These are phyloP conservation scores for Drosophila mayaguana DNA, from an alignment of 2,888 invertebrate species.

Conservation along the genomic window DNA sequence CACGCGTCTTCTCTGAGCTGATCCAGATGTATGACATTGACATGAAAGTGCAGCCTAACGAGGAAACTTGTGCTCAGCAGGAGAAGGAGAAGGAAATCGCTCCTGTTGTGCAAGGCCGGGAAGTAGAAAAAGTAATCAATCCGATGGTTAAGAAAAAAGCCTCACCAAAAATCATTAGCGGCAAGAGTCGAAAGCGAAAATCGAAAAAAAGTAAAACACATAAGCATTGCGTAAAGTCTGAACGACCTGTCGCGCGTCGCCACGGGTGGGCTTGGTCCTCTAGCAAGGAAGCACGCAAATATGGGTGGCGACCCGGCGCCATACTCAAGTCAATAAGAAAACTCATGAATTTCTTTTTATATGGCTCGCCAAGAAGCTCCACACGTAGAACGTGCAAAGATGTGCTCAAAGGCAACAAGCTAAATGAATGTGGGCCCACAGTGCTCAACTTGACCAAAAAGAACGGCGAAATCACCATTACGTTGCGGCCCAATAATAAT, in stretches of 20 bases:
- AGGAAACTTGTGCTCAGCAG: rapidly evolving
- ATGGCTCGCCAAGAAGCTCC: constrained; percentile 62
- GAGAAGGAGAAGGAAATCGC: background rate
- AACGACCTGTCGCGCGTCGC: constrained; percentile 86
- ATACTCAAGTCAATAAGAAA: constrained; percentile 79
- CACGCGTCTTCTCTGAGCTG: constrained; percentile 78
- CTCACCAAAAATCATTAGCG: background rate
- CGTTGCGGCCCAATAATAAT: constrained; percentile 69
- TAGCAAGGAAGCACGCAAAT: constrained; percentile 56
- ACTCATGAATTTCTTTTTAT: constrained; percentile 81
- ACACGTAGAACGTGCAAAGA: constrained; percentile 60
- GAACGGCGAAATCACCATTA: constrained; percentile 88
- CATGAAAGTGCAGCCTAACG: too few species aligned
- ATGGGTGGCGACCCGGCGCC: constrained; percentile 84
- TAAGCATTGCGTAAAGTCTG: constrained; percentile 86
- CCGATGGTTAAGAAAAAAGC: background rate
- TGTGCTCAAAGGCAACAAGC: constrained; percentile 75
- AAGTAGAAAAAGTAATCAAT: background rate
- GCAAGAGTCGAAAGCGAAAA: background rate
- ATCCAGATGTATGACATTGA: constrained; percentile 74
- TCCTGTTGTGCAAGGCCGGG: rapidly evolving
- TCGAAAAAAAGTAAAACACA: constrained; percentile 84
- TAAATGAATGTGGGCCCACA: constrained; percentile 84
- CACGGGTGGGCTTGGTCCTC: constrained; percentile 90
- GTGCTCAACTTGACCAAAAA: constrained; percentile 88